Percentiles rank a stretch among this genome's conserved stretches.
Evolutionary conservation across 2,797 vertebrate species (phyloP).

Genomic region (Novumbra hubbsi): DNA sequence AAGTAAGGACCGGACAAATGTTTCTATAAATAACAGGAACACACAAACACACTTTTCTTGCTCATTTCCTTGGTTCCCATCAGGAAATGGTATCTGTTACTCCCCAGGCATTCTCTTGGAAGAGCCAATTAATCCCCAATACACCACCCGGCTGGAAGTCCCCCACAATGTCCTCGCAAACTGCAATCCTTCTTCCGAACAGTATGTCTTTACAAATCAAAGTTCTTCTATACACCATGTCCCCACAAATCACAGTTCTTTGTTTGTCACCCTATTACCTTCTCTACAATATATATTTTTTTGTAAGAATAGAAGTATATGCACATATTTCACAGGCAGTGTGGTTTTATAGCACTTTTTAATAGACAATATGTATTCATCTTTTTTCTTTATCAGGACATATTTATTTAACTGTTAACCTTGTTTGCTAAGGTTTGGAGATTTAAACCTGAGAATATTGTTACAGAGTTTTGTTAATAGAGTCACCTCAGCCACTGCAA

Average conservation of each 20-base stretch:
- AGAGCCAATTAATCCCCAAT: neutral
- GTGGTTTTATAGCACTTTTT: slow-evolving; percentile 20
- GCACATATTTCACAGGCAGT: slow-evolving; percentile 23
- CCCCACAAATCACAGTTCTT: neutral
- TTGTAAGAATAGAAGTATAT: slow-evolving; percentile 34
- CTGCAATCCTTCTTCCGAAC: neutral
- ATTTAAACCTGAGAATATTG: slow-evolving; percentile 44
- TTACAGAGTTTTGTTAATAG: slow-evolving; percentile 17
- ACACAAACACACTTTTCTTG: slow-evolving; percentile 1
- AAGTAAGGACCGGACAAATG: too few species aligned
- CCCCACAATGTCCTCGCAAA: neutral
- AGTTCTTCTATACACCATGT: neutral
- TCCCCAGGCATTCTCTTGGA: neutral
- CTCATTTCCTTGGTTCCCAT: neutral
- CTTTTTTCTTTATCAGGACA: slow-evolving; percentile 8
- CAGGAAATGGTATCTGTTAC: neutral
- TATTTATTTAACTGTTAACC: neutral
- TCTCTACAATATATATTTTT: slow-evolving; percentile 37
- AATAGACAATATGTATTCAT: slow-evolving; percentile 25
- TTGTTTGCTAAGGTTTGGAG: slow-evolving; percentile 38
- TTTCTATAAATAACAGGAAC: slow-evolving; percentile 1
- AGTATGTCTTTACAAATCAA: too few species aligned
- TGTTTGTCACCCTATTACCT: slow-evolving; percentile 42
- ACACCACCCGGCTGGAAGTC: neutral
- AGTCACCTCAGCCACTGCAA: slow-evolving; percentile 25